Conservation (phyloP, 2,888 invertebrate genomes). For the Noctua comes region DNA sequence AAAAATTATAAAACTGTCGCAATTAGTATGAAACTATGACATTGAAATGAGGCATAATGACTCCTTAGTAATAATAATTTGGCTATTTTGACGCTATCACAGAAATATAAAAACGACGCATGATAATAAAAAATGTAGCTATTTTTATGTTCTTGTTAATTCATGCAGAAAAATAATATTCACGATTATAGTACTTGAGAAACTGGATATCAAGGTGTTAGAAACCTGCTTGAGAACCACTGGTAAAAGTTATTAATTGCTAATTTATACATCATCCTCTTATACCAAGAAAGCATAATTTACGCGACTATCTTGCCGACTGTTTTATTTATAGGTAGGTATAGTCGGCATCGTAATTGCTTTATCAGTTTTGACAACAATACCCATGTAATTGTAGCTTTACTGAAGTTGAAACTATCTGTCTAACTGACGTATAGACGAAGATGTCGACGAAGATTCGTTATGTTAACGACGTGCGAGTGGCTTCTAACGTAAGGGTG, state of each 20-base stretch:
- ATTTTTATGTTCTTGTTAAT: constrained; percentile 36
- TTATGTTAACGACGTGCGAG: not conserved
- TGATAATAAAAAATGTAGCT: constrained; percentile 11
- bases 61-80: constrained; percentile 10
- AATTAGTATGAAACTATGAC: not conserved
- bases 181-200: constrained; percentile 34
- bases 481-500: not conserved
- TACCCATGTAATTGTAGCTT: not conserved
- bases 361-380: not conserved
- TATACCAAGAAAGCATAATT: constrained; percentile 28
- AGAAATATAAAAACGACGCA: not conserved
- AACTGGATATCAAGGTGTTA: constrained; percentile 50
- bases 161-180: constrained; percentile 32
- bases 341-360: not conserved
- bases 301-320: constrained; percentile 15
- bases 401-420: not conserved
- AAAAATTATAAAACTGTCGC: constrained; percentile 6
- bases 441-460: too few relatives aligned
- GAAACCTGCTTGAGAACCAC: constrained; percentile 41
- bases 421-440: not conserved
- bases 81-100: not conserved
- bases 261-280: constrained; percentile 48
- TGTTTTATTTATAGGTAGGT: not conserved
- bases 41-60: not conserved
- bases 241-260: constrained; percentile 53